Percentiles rank a stretch among this genome's conserved stretches.
These are phyloP conservation scores for Pterostichus niger DNA, from an alignment of 2,888 invertebrate genomes.

Conservation along the genomic window DNA sequence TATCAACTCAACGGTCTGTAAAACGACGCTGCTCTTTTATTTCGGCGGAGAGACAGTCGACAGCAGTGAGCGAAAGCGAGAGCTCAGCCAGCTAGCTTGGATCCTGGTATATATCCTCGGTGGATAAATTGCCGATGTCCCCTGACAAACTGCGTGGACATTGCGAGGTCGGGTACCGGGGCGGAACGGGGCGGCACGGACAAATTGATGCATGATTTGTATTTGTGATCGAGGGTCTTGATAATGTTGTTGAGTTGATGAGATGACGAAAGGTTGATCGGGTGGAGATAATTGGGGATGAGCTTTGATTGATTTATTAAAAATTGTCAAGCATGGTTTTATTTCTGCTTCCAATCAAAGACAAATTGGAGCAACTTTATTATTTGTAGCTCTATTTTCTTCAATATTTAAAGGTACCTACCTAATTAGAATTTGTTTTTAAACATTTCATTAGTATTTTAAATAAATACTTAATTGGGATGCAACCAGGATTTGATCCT, in stretches of 20 bases:
- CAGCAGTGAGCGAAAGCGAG: not conserved
- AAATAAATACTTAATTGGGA: too few relatives aligned
- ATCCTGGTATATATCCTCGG: conserved; percentile 5
- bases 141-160: conserved; percentile 41
- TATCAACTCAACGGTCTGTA: conserved; percentile 63
- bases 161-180: conserved; percentile 14
- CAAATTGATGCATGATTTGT: conserved; percentile 50
- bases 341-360: too few relatives aligned
- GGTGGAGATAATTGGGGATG: not conserved
- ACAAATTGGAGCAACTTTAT: too few relatives aligned
- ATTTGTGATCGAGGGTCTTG: conserved; percentile 20
- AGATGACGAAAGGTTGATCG: conserved; percentile 3
- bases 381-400: too few relatives aligned
- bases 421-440: too few relatives aligned
- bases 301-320: too few relatives aligned
- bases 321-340: too few relatives aligned
- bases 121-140: conserved; percentile 47
- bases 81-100: not conserved
- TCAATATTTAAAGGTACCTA: too few relatives aligned
- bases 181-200: conserved; percentile 10
- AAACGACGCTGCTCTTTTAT: conserved; percentile 61
- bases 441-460: too few relatives aligned
- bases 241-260: conserved; percentile 1
- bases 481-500: too few relatives aligned
- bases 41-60: conserved; percentile 38